Conservation (phyloP, 2,797 vertebrate species). For the Varecia variegata region DNA sequence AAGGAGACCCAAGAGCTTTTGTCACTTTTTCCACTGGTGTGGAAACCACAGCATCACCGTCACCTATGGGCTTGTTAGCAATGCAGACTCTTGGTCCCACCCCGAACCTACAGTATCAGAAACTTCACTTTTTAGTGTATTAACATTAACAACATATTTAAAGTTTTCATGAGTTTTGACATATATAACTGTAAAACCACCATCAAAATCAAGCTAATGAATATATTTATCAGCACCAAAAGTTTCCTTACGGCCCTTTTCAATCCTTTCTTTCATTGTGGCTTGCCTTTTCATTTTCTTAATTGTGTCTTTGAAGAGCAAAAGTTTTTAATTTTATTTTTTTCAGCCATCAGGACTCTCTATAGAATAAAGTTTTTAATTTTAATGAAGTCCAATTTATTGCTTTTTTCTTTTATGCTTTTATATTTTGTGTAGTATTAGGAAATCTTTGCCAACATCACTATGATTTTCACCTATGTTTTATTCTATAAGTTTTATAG, state of each 20-base stretch:
- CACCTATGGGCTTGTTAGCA: not conserved
- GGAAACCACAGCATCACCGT: not conserved
- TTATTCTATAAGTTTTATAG: not conserved
- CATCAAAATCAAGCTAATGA: not conserved
- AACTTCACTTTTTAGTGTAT: not conserved
- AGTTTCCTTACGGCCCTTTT: not conserved
- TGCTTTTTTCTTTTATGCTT: not conserved
- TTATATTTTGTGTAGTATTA: not conserved
- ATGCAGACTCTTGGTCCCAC: not conserved
- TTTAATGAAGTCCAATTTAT: not conserved
- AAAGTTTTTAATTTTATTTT: not conserved
- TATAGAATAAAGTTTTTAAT: not conserved
- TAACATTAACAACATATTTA: not conserved
- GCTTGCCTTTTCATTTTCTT: not conserved
- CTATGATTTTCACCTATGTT: not conserved
- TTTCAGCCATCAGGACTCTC: too few species aligned
- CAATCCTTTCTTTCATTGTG: not conserved
- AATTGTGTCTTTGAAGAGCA: not conserved
- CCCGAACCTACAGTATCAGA: not conserved
- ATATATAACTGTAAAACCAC: not conserved
- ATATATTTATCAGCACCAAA: not conserved
- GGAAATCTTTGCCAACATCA: not conserved
- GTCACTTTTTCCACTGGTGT: not conserved
- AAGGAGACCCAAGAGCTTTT: not conserved
- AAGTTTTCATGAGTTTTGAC: not conserved